Evolutionary conservation across 2,888 invertebrate species (phyloP).

Genomic region (Tachina fera): DNA sequence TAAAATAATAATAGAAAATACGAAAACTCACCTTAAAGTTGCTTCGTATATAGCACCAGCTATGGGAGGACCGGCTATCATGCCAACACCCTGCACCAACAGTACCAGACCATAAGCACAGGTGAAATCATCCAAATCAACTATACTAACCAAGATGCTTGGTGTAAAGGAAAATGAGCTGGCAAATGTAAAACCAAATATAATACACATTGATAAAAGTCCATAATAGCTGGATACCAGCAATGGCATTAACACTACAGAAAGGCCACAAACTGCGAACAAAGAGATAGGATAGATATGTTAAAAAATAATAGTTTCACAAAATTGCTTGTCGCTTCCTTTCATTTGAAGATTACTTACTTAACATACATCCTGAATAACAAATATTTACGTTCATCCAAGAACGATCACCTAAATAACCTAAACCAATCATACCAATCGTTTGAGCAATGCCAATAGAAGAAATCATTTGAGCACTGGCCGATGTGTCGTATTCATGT

Average conservation of each 20-base stretch:
- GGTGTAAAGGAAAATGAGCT: slow-evolving; percentile 96
- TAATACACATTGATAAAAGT: slow-evolving; percentile 83
- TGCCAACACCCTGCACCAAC: slow-evolving; percentile 95
- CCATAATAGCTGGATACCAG: slow-evolving; percentile 77
- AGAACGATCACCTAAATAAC: slow-evolving; percentile 94
- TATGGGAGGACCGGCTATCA: slow-evolving; percentile 94
- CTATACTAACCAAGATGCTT: slow-evolving; percentile 93
- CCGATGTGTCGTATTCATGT: slow-evolving; percentile 87
- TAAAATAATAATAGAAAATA: slow-evolving; percentile 16
- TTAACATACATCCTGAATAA: slow-evolving; percentile 90
- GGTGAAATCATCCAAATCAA: slow-evolving; percentile 95
- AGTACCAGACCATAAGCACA: slow-evolving; percentile 95
- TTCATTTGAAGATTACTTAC: slow-evolving; percentile 75
- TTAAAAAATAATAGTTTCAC: background rate
- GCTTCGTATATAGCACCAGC: slow-evolving; percentile 87
- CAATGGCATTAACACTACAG: slow-evolving; percentile 81
- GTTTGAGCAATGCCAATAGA: slow-evolving; percentile 95
- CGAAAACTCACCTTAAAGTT: slow-evolving; percentile 77
- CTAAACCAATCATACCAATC: slow-evolving; percentile 93
- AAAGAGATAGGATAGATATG: background rate
- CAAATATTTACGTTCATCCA: slow-evolving; percentile 92
- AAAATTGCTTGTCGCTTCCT: background rate
- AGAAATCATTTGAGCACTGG: slow-evolving; percentile 91
- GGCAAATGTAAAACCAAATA: slow-evolving; percentile 95
- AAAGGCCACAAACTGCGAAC: slow-evolving; percentile 80